Evolutionary conservation across 2,113 vertebrate genomes (phyloP).

Genomic region (Hyla sarda): DNA sequence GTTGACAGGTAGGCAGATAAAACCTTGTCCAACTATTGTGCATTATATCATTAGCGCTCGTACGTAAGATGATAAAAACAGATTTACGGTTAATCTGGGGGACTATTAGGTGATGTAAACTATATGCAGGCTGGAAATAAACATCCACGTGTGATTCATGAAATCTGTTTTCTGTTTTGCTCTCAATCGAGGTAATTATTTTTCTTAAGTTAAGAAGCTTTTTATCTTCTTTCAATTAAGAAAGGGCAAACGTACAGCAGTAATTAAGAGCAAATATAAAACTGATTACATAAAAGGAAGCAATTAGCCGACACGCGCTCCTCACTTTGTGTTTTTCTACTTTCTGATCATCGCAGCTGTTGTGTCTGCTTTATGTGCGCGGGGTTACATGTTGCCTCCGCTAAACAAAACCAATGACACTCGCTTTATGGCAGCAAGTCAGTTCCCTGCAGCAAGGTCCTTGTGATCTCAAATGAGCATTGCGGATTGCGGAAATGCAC

Average conservation of each 20-base stretch:
- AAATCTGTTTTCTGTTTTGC: constrained; percentile 49
- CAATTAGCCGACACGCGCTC: constrained; percentile 38
- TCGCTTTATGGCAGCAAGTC: neutral
- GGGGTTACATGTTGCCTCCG: neutral
- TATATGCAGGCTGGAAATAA: neutral
- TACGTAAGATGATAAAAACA: neutral
- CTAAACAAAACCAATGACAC: constrained; percentile 8
- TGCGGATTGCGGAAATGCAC: constrained; percentile 21
- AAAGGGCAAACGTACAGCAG: constrained; percentile 30
- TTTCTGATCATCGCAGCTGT: constrained; percentile 25
- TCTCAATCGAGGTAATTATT: constrained; percentile 40
- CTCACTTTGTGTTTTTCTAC: constrained; percentile 22
- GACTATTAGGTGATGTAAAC: neutral
- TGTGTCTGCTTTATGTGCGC: neutral
- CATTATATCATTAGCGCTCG: constrained; percentile 3
- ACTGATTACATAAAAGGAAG: constrained; percentile 40
- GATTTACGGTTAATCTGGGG: neutral
- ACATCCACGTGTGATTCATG: constrained; percentile 36
- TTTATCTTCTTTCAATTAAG: constrained; percentile 50
- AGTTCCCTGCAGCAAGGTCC: constrained; percentile 30
- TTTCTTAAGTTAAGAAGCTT: constrained; percentile 33
- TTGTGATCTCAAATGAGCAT: constrained; percentile 17
- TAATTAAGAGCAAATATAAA: constrained; percentile 50
- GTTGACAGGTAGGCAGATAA: neutral
- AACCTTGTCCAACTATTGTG: neutral